These are phyloP conservation scores for Halichoerus grypus DNA, from an alignment of 2,113 vertebrate species.

Conservation along the genomic window DNA sequence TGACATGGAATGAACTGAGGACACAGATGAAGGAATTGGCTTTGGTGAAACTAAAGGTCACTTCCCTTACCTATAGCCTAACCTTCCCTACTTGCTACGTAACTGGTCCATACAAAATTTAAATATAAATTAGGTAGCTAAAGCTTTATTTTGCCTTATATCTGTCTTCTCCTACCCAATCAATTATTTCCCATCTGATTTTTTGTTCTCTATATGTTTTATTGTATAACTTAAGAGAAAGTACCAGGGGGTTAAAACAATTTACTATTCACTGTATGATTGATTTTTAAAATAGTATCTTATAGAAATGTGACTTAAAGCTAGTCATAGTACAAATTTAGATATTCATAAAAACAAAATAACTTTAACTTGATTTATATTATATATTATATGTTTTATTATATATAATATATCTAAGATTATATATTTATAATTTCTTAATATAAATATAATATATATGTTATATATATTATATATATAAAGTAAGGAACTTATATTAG, in stretches of 20 bases:
- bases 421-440: not conserved
- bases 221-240: not conserved
- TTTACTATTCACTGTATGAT: not conserved
- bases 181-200: not conserved
- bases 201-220: not conserved
- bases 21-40: not conserved
- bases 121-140: not conserved
- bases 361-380: not conserved
- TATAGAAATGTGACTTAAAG: not conserved
- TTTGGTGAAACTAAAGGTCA: not conserved
- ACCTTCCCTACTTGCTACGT: not conserved
- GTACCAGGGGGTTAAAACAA: not conserved
- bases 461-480: not conserved
- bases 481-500: not conserved
- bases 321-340: not conserved
- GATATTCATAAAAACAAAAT: not conserved
- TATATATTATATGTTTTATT: not conserved
- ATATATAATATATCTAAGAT: not conserved
- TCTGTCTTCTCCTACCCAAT: not conserved
- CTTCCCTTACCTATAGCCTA: not conserved
- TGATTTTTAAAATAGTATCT: not conserved
- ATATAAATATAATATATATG: not conserved
- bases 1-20: not conserved
- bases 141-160: not conserved
- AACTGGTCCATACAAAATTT: not conserved